Conservation (phyloP, 2,113 vertebrate species). For the Nerophis lumbriciformis region DNA sequence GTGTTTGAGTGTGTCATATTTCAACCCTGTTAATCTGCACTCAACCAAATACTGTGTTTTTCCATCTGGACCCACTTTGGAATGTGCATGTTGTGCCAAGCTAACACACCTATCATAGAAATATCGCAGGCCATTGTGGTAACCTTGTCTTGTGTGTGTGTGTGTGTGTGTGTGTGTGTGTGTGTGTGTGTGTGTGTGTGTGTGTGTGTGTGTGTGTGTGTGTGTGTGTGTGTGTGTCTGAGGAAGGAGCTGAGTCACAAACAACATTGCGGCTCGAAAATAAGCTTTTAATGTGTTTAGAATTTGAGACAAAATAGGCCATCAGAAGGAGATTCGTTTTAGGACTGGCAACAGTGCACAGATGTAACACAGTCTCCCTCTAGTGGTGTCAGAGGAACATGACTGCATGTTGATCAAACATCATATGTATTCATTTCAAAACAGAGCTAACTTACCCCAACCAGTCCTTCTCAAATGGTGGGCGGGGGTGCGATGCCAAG, state of each 20-base stretch:
- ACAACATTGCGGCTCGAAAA: background rate
- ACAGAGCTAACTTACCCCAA: too few relatives aligned
- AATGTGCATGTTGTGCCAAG: background rate
- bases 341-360: background rate
- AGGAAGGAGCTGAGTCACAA: background rate
- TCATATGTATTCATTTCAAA: too few relatives aligned
- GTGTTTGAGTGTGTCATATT: background rate
- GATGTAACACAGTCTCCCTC: constrained; percentile 33
- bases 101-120: constrained; percentile 1
- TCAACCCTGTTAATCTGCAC: background rate
- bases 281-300: background rate
- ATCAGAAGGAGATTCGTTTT: background rate
- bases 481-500: too few relatives aligned
- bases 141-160: background rate
- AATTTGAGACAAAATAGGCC: background rate
- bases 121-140: background rate
- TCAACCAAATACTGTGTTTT: background rate
- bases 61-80: constrained; percentile 1
- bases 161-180: background rate
- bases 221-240: background rate
- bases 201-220: background rate
- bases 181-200: background rate
- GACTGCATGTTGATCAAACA: background rate
- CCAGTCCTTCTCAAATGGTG: too few relatives aligned
- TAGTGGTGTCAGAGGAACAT: constrained; percentile 17